These are phyloP conservation scores for Phrynocephalus versicolor DNA, from an alignment of 2,113 vertebrate genomes.

Conservation along the genomic window DNA sequence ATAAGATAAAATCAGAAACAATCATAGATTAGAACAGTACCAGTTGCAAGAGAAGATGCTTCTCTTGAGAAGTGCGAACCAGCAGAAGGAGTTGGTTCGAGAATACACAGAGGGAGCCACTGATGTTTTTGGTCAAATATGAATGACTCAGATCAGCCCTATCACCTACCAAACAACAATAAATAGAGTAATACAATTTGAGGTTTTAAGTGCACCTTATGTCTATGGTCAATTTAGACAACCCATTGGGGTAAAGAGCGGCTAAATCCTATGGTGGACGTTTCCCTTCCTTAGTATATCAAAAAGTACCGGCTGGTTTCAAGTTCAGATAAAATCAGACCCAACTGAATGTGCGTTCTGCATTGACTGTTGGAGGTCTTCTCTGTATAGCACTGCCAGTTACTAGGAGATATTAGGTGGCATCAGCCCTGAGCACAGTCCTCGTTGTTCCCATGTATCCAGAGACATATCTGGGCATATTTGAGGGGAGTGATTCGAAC, in stretches of 20 bases:
- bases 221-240: conserved; percentile 34
- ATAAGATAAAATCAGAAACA: conserved; percentile 40
- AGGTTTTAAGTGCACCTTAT: conserved; percentile 44
- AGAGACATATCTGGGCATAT: conserved; percentile 95
- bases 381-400: neutral
- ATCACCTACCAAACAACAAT: conserved; percentile 39
- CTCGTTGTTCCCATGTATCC: conserved; percentile 88
- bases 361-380: neutral
- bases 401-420: neutral
- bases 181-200: conserved; percentile 43
- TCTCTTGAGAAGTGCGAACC: conserved; percentile 34
- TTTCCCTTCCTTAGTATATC: conserved; percentile 32
- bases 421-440: conserved; percentile 80
- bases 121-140: neutral
- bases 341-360: neutral
- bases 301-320: conserved; percentile 28
- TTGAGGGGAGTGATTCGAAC: conserved; percentile 95
- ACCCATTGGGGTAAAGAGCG: conserved; percentile 35
- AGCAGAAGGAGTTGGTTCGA: too few species aligned
- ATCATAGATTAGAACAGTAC: conserved; percentile 36
- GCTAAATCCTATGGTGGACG: conserved; percentile 42
- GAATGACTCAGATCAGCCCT: conserved; percentile 35
- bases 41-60: conserved; percentile 40
- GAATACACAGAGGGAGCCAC: too few species aligned
- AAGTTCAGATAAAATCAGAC: conserved; percentile 15